Conservation (phyloP, 2,113 vertebrate genomes). For the Urocolius indicus region DNA sequence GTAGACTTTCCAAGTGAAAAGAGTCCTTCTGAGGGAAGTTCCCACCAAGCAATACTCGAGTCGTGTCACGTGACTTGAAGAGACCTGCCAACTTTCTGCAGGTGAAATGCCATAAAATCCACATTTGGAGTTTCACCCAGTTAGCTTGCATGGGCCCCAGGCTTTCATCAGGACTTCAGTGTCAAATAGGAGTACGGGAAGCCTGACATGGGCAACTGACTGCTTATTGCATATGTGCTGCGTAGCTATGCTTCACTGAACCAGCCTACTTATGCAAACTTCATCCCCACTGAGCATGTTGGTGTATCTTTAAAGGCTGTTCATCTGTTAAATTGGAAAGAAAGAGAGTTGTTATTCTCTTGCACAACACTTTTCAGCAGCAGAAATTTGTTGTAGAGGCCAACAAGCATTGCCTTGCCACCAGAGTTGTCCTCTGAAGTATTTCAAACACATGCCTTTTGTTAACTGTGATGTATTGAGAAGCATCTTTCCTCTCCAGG, state of each 20-base stretch:
- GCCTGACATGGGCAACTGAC: not conserved
- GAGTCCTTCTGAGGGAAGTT: not conserved
- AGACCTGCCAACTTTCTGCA: not conserved
- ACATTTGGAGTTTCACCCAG: not conserved
- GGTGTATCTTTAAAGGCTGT: not conserved
- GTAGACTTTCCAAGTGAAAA: not conserved
- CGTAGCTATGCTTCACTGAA: not conserved
- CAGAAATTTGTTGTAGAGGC: not conserved
- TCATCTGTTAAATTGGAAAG: not conserved
- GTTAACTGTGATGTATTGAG: not conserved
- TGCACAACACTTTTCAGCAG: slow-evolving; percentile 24
- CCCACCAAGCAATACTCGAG: not conserved
- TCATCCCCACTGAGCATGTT: not conserved
- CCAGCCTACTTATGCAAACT: slow-evolving; percentile 35
- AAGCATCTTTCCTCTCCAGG: not conserved
- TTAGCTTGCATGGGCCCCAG: not conserved
- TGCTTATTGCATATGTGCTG: not conserved
- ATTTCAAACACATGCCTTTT: not conserved
- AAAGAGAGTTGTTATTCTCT: not conserved
- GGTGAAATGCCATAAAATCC: not conserved
- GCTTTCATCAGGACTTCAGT: not conserved
- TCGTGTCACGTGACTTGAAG: not conserved
- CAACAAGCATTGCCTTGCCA: not conserved
- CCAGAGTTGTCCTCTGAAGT: not conserved
- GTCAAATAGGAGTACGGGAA: slow-evolving; percentile 14